These are phyloP conservation scores for Apamea monoglypha DNA, from an alignment of 2,888 invertebrate genomes.

Conservation along the genomic window DNA sequence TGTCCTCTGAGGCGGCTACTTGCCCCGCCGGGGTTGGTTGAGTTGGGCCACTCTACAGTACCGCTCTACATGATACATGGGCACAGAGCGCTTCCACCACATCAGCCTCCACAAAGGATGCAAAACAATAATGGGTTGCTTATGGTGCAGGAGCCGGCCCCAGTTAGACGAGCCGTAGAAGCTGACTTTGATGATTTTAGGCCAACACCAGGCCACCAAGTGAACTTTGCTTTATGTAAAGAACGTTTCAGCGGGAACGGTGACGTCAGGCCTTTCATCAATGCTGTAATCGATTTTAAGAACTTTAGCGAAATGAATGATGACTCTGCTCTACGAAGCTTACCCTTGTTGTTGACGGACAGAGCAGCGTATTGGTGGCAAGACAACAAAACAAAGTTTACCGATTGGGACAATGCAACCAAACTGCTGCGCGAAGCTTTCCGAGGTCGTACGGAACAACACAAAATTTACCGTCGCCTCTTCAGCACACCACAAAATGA, in stretches of 20 bases:
- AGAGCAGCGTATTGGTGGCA: conserved; percentile 33
- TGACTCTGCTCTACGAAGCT: conserved; percentile 30
- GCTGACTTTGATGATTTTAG: neutral
- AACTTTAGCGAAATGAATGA: conserved; percentile 19
- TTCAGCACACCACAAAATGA: conserved; percentile 8
- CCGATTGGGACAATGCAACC: conserved; percentile 26
- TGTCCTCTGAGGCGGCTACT: neutral
- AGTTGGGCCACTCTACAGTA: neutral
- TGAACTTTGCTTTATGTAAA: conserved; percentile 24
- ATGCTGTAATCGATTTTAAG: conserved; percentile 31
- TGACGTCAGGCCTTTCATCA: conserved; percentile 36
- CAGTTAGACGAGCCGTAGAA: neutral
- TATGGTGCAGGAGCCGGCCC: neutral
- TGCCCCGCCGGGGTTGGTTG: neutral
- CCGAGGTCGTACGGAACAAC: conserved; percentile 1
- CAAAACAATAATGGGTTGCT: neutral
- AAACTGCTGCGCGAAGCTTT: conserved; percentile 10
- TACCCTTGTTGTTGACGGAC: conserved; percentile 29
- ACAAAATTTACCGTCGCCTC: conserved; percentile 20
- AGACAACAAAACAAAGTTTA: neutral
- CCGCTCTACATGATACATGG: neutral
- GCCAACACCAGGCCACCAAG: neutral
- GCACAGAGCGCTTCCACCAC: too few species aligned
- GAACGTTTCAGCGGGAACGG: conserved; percentile 26
- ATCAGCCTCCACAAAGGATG: neutral